Percentiles rank a stretch among this genome's conserved stretches.
Conservation (phyloP, 2,797 vertebrate genomes). For the Sebastes iracundus region DNA sequence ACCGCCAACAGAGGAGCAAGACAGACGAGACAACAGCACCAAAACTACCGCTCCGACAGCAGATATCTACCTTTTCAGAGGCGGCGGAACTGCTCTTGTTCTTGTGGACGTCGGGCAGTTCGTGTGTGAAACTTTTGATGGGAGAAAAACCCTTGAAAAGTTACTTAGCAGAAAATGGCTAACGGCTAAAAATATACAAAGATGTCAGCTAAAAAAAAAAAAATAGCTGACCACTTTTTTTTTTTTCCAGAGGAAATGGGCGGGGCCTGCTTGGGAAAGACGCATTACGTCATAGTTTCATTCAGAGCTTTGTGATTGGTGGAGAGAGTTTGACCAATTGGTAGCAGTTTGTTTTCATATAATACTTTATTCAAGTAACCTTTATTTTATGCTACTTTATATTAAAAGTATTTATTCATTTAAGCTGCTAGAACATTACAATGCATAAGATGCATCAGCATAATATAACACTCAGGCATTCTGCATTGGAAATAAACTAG, state of each 20-base stretch:
- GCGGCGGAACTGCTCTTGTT: conserved; percentile 57
- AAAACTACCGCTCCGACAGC: conserved; percentile 9
- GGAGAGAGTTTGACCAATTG: conserved; percentile 25
- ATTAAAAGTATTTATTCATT: not conserved
- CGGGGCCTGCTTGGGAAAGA: conserved; percentile 49
- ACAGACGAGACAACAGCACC: not conserved
- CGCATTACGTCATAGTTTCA: conserved; percentile 67
- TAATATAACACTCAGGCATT: not conserved
- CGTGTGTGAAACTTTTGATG: conserved; percentile 45
- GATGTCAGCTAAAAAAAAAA: conserved; percentile 78
- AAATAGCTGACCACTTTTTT: conserved; percentile 71
- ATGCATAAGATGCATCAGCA: not conserved
- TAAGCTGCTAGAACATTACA: not conserved
- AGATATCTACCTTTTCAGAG: conserved; percentile 71
- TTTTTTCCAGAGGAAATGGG: conserved; percentile 74
- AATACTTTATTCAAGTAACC: not conserved
- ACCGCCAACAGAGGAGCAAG: too few relatives aligned
- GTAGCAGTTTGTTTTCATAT: not conserved
- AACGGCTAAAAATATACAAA: conserved; percentile 73
- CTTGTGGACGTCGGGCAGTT: conserved; percentile 58
- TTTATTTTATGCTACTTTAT: not conserved
- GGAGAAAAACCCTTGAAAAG: conserved; percentile 39
- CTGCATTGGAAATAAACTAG: not conserved
- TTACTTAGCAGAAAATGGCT: conserved; percentile 65
- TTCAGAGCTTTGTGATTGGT: conserved; percentile 73